Evolutionary conservation across 2,888 invertebrate genomes (phyloP), one percentile per base, ranked within the genome.

Genomic region (Brachynemurus nebulosus): DNA sequence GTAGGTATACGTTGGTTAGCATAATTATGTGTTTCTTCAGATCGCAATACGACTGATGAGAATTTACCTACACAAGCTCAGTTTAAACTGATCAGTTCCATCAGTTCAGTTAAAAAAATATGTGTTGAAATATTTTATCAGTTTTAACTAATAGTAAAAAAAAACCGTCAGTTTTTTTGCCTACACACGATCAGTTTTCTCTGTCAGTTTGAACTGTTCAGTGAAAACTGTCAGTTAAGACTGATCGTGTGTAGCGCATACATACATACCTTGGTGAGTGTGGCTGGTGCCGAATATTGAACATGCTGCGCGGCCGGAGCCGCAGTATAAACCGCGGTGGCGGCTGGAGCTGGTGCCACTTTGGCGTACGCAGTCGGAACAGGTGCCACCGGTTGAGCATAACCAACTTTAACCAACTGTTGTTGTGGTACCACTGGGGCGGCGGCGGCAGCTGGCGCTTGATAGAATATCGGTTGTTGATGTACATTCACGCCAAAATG

Each of bases 401-500:
- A 39, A 23, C 39, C 39, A 39, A 39, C 17, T 23, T 39, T 39
- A 21, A 39, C 14, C 12, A 12, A 11, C 11, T 16, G 36, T 36
- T 36, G 36, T 8, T n/a, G 14, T 2, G 16, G 9, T 51, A 52
- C 52, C 52, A 53, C 42, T 51, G 52, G 16, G 50, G 53, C 50
- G 50, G 52, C 21, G 52, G 51, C 45, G 44, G 48, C 27, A 44
- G 48, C 38, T 48, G 48, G 36, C 42, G 48, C 35, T 43, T 48
- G 38, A 40, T 51, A 40, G 44, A 49, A 19, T 47, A 49, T 20
- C 38, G 48, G 36, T 42, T 18, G 16, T 2, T n/a, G n/a, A n/a
- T n/a, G n/a, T n/a, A n/a, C n/a, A n/a, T n/a, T n/a, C n/a, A n/a
- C n/a, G n/a, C n/a, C n/a, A n/a, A n/a, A n/a, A n/a, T n/a, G 18